phyloP scores from a whole-genome alignment of 2,113 vertebrate species.

The Apaloderma vittatum region DNA sequence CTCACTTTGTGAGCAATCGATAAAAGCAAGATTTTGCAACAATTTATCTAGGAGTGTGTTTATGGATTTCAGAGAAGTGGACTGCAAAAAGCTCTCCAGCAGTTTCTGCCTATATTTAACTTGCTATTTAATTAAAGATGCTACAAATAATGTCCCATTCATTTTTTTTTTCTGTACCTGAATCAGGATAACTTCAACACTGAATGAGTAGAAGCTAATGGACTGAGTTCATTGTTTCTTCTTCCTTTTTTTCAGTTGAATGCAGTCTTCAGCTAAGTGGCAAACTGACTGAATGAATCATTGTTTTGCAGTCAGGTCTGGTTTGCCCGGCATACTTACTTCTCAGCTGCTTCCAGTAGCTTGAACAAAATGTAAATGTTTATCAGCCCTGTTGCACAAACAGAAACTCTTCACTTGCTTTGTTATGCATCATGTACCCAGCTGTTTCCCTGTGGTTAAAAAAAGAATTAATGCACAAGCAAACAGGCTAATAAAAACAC shows the following conservation, averaged over 20 bases:
- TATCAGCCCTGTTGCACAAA: background rate
- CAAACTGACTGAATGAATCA: background rate
- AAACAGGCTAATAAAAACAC: background rate
- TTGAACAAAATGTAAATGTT: slow-evolving; percentile 29
- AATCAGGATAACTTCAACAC: background rate
- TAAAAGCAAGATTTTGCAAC: background rate
- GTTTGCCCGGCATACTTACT: background rate
- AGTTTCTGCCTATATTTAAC: background rate
- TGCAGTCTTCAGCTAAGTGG: background rate
- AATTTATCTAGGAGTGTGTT: background rate
- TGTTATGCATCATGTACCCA: background rate
- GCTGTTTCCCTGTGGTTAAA: background rate
- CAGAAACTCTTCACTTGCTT: background rate
- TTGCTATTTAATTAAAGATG: background rate
- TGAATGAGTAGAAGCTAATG: background rate
- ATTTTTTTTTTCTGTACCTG: background rate
- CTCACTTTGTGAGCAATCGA: background rate
- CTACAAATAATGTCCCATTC: background rate
- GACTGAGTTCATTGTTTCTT: background rate
- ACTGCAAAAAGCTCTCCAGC: background rate
- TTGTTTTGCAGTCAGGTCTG: background rate
- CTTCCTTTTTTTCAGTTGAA: background rate
- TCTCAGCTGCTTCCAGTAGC: background rate
- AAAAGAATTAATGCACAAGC: background rate
- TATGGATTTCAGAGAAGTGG: background rate